Percentiles rank a stretch among this genome's conserved stretches.
These are phyloP conservation scores for Zaprionus ghesquierei DNA, from an alignment of 1,140 invertebrate genomes.

Conservation along the genomic window DNA sequence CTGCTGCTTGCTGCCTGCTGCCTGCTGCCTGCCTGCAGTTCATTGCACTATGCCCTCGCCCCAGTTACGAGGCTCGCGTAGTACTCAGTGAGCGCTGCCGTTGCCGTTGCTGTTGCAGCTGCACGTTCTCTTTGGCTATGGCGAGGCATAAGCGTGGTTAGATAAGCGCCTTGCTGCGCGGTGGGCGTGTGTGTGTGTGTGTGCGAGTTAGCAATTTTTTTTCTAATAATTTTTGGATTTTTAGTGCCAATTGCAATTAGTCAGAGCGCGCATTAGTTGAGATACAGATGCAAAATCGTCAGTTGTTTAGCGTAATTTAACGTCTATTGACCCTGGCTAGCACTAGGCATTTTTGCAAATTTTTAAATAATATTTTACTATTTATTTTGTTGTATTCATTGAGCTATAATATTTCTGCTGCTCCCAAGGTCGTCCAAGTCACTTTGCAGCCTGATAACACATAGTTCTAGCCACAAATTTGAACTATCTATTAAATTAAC, in stretches of 20 bases:
- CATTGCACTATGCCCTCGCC: slow-evolving; percentile 77
- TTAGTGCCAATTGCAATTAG: background rate
- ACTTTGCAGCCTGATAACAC: too few species aligned
- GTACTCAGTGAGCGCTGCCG: slow-evolving; percentile 38
- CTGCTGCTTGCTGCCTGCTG: slow-evolving; percentile 16
- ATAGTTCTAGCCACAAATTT: too few species aligned
- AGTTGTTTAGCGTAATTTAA: too few species aligned
- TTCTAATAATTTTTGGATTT: slow-evolving; percentile 14
- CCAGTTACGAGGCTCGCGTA: slow-evolving; percentile 52
- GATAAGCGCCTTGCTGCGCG: slow-evolving; percentile 34
- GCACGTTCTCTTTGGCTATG: slow-evolving; percentile 40
- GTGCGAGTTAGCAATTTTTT: slow-evolving; percentile 26
- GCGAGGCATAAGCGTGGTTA: slow-evolving; percentile 23
- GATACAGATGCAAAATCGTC: background rate
- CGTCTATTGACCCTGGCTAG: background rate
- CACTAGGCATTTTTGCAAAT: background rate
- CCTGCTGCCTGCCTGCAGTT: slow-evolving; percentile 46
- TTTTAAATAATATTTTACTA: slow-evolving; percentile 9
- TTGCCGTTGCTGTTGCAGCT: slow-evolving; percentile 14
- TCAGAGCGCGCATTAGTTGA: background rate
- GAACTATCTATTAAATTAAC: too few species aligned
- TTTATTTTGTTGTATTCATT: slow-evolving; percentile 1
- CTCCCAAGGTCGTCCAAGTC: too few species aligned
- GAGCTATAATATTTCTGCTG: too few species aligned
- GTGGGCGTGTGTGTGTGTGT: slow-evolving; percentile 60